Conservation (phyloP, 1,140 invertebrate species). For the Drosophila ohnishii region DNA sequence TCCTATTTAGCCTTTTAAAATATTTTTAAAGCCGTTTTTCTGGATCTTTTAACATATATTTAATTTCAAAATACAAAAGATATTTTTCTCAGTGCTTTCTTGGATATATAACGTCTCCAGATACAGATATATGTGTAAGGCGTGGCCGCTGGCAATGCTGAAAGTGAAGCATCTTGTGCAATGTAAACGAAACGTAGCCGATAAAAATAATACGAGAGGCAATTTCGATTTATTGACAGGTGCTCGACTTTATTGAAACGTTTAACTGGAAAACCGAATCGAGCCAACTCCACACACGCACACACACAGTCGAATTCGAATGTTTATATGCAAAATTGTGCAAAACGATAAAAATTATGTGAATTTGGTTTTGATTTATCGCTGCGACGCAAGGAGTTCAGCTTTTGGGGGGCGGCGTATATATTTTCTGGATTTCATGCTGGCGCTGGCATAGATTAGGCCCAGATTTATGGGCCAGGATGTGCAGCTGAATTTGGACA, state of each 20-base stretch:
- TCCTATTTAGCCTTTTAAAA: neutral
- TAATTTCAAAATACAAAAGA: neutral
- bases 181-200: slow-evolving; percentile 77
- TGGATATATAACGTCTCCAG: neutral
- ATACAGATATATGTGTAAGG: slow-evolving; percentile 11
- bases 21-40: neutral
- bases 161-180: slow-evolving; percentile 58
- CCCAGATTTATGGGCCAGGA: slow-evolving; percentile 51
- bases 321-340: slow-evolving; percentile 75
- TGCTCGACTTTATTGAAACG: slow-evolving; percentile 82
- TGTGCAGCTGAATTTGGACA: slow-evolving; percentile 41
- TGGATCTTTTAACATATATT: accelerated
- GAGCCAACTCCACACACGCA: slow-evolving; percentile 8
- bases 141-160: slow-evolving; percentile 32
- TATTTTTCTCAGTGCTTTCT: neutral
- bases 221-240: slow-evolving; percentile 82
- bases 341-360: slow-evolving; percentile 76
- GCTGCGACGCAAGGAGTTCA: slow-evolving; percentile 24
- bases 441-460: slow-evolving; percentile 10
- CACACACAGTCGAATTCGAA: neutral
- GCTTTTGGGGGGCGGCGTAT: neutral
- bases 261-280: slow-evolving; percentile 71
- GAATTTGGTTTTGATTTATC: slow-evolving; percentile 75
- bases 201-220: slow-evolving; percentile 81
- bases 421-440: slow-evolving; percentile 20